These are phyloP conservation scores for Trichopoda pennipes DNA, from an alignment of 2,888 invertebrate genomes.

Conservation along the genomic window DNA sequence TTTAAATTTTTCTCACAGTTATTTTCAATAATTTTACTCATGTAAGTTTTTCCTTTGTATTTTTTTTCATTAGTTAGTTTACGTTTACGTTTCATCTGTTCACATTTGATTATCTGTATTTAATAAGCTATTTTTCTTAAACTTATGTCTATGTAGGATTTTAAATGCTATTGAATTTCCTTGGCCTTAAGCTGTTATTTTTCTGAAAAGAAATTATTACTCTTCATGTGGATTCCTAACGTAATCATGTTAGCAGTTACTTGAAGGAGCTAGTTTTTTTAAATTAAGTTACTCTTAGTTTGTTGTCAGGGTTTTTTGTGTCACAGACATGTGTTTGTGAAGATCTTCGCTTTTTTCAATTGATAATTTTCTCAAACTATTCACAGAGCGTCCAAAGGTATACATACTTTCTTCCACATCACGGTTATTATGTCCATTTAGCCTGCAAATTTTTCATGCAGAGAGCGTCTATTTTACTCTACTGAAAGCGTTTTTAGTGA, in stretches of 20 bases:
- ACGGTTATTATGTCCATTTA: too few species aligned
- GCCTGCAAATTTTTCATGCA: too few species aligned
- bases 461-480: too few species aligned
- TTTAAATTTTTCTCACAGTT: slow-evolving; percentile 39
- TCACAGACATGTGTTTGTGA: too few species aligned
- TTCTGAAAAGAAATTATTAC: neutral
- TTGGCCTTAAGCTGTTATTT: slow-evolving; percentile 31
- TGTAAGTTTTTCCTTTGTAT: slow-evolving; percentile 30
- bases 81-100: neutral
- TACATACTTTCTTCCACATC: too few species aligned
- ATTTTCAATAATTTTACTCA: slow-evolving; percentile 1
- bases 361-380: too few species aligned
- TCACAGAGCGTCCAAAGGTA: too few species aligned
- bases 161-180: slow-evolving; percentile 44
- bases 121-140: slow-evolving; percentile 8
- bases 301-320: too few species aligned
- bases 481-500: too few species aligned
- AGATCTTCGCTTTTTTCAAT: too few species aligned
- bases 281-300: too few species aligned
- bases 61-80: neutral
- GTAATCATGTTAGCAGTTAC: neutral
- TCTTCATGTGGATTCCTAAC: neutral
- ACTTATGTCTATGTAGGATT: slow-evolving; percentile 21
- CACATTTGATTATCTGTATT: slow-evolving; percentile 51
- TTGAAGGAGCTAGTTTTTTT: neutral